A percentile compares a stretch with the other conserved stretches of the same genome.
phyloP scores from a whole-genome alignment of 1,140 invertebrate genomes.

The Caenorhabditis brenneri region DNA sequence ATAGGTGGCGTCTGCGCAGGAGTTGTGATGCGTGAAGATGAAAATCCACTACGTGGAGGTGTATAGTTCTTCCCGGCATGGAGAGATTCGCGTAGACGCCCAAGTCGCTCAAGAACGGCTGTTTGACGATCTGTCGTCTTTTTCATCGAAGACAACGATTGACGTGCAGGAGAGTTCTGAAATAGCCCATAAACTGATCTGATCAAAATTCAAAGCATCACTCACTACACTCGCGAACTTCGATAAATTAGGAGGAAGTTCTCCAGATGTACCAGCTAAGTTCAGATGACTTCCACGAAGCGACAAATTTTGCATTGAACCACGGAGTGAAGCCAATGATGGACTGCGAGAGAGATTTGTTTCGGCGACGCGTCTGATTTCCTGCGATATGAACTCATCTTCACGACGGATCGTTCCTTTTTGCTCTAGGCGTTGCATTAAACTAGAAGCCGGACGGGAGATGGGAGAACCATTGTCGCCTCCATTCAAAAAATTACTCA shows the following conservation, averaged over 20 bases:
- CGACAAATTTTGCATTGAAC: neutral
- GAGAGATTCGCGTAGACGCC: neutral
- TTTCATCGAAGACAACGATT: conserved; percentile 8
- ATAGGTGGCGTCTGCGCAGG: conserved; percentile 2
- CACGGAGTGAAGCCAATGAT: neutral
- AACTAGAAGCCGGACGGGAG: neutral
- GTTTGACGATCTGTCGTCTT: conserved; percentile 28
- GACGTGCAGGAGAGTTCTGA: conserved; percentile 19
- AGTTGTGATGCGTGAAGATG: conserved; percentile 25
- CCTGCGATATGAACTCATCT: conserved; percentile 6
- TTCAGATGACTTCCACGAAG: conserved; percentile 20
- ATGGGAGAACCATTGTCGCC: neutral
- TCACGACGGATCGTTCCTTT: conserved; percentile 9
- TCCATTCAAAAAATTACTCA: conserved; percentile 7
- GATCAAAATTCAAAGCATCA: neutral
- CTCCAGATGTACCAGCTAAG: neutral
- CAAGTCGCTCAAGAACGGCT: neutral
- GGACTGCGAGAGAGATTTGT: conserved; percentile 3
- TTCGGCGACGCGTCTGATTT: neutral
- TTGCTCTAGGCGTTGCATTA: conserved; percentile 17
- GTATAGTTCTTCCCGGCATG: conserved; percentile 23
- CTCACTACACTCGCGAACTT: conserved; percentile 19
- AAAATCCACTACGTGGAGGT: conserved; percentile 9
- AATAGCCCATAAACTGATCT: neutral
- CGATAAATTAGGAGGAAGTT: neutral